Percentiles rank a stretch among this genome's conserved stretches.
These are phyloP conservation scores for Isaurus tuberculatus DNA, from an alignment of 92 coral and sea anemone species.

Conservation along the genomic window DNA sequence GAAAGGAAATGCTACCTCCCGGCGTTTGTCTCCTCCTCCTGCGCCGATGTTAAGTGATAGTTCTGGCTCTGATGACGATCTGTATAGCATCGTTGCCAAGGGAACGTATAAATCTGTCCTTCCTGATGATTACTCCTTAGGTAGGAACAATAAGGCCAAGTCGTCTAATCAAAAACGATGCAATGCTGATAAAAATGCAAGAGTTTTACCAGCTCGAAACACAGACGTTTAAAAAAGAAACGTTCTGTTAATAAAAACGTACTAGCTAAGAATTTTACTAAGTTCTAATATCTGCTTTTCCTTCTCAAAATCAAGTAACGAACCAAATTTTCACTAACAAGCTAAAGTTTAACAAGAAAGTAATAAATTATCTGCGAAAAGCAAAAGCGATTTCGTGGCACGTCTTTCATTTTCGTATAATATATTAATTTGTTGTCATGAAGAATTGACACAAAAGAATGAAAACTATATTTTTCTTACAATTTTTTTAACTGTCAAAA, in stretches of 20 bases:
- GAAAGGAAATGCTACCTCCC: slow-evolving; percentile 33
- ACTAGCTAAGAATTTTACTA: background rate
- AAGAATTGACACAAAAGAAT: background rate
- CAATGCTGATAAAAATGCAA: slow-evolving; percentile 3
- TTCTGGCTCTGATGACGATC: slow-evolving; percentile 94
- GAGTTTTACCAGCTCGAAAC: slow-evolving; percentile 36
- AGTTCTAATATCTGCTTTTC: slow-evolving; percentile 12
- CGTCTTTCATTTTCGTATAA: too few species aligned
- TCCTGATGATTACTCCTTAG: slow-evolving; percentile 56
- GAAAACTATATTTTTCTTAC: slow-evolving; percentile 17
- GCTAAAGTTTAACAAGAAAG: too few species aligned
- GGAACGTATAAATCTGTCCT: slow-evolving; percentile 81
- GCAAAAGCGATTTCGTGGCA: too few species aligned
- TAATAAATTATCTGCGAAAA: too few species aligned
- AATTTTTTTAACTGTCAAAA: background rate
- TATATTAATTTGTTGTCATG: background rate
- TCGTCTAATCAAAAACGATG: slow-evolving; percentile 12
- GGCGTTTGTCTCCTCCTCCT: slow-evolving; percentile 73
- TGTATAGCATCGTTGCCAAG: slow-evolving; percentile 94
- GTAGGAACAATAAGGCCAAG: slow-evolving; percentile 35
- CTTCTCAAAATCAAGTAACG: slow-evolving; percentile 27
- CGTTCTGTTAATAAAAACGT: background rate
- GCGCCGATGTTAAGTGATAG: slow-evolving; percentile 83
- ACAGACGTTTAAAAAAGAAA: slow-evolving; percentile 34
- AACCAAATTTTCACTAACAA: background rate